Conservation (phyloP, 2,797 vertebrate genomes). For the Phoeniculus purpureus region DNA sequence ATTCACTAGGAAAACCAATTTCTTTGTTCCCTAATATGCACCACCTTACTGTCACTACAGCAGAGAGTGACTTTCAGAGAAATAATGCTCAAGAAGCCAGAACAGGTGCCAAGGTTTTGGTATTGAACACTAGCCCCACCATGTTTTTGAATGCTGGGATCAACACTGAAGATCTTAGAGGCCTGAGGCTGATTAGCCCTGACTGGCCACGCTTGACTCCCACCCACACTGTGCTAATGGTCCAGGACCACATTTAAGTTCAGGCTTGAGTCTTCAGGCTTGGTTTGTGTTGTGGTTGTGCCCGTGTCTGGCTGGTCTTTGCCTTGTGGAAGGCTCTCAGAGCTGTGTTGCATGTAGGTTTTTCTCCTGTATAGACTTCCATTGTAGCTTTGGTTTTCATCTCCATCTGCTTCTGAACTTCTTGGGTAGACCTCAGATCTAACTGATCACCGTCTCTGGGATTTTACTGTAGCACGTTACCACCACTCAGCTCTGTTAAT, state of each 20-base stretch:
- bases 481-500: background rate
- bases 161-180: background rate
- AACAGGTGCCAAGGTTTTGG: background rate
- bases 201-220: background rate
- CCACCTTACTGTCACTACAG: background rate
- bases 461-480: background rate
- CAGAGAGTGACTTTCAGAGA: background rate
- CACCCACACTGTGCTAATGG: background rate
- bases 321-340: background rate
- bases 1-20: background rate
- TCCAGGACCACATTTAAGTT: background rate
- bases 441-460: background rate
- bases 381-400: background rate
- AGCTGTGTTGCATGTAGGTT: accelerated
- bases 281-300: background rate
- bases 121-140: too few species aligned
- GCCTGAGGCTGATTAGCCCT: background rate
- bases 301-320: background rate
- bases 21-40: background rate
- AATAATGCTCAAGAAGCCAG: background rate
- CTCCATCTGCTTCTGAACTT: background rate
- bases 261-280: background rate
- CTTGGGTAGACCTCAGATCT: background rate
- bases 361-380: background rate
- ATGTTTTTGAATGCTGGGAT: background rate